A percentile compares a stretch with the other conserved stretches of the same genome.
These are phyloP conservation scores for Vanessa atalanta DNA, from an alignment of 1,140 invertebrate species.

Conservation along the genomic window DNA sequence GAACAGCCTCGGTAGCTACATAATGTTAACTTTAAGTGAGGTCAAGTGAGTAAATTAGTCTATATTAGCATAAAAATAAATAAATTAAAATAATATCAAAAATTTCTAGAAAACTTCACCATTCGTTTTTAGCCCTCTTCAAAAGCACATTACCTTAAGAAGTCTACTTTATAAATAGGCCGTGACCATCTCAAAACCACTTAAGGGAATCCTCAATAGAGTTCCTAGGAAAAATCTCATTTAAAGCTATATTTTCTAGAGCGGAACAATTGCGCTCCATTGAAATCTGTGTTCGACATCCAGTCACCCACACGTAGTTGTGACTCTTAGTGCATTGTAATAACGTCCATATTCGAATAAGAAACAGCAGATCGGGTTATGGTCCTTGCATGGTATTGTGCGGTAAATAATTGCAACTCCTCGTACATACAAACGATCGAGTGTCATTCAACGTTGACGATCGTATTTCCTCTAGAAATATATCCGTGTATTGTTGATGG, in stretches of 20 bases:
- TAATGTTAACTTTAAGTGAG: too few relatives aligned
- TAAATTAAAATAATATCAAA: too few relatives aligned
- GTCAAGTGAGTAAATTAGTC: too few relatives aligned
- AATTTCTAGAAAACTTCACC: neutral
- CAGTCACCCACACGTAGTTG: neutral
- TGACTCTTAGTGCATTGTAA: neutral
- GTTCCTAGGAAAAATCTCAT: slow-evolving; percentile 38
- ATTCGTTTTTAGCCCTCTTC: neutral
- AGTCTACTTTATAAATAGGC: slow-evolving; percentile 12
- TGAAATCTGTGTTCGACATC: slow-evolving; percentile 36
- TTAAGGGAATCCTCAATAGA: slow-evolving; percentile 27
- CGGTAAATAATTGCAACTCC: slow-evolving; percentile 25
- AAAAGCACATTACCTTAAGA: neutral
- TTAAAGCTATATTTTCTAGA: slow-evolving; percentile 34
- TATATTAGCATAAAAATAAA: too few relatives aligned
- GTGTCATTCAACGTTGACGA: slow-evolving; percentile 17
- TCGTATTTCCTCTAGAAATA: slow-evolving; percentile 2
- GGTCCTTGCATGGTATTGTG: slow-evolving; percentile 13
- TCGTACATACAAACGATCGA: slow-evolving; percentile 20
- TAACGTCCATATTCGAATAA: slow-evolving; percentile 1
- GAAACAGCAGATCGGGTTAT: neutral
- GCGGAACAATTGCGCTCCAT: slow-evolving; percentile 40
- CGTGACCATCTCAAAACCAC: slow-evolving; percentile 17
- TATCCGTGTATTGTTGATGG: slow-evolving; percentile 1
- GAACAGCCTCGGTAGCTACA: too few relatives aligned